Evolutionary conservation across 30 jellyfish, hydroid and myxozoan genomes (phyloP).

Genomic region (Cassiopea andromeda): DNA sequence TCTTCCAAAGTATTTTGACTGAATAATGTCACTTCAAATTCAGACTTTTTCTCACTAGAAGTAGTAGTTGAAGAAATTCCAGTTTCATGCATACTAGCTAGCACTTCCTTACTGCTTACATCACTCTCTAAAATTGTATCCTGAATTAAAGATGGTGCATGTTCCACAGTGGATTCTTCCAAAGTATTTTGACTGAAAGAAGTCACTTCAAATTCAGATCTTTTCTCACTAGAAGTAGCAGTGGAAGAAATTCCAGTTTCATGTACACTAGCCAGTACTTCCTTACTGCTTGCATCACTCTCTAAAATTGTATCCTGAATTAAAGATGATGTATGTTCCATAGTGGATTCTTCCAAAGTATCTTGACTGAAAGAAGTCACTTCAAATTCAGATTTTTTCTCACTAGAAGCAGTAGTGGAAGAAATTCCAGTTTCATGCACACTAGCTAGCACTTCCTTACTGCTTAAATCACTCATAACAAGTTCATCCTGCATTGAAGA

Average conservation of each 20-base stretch:
- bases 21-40: neutral
- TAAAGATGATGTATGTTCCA: neutral
- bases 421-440: neutral
- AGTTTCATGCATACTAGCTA: neutral
- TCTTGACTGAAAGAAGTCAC: neutral
- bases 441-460: neutral
- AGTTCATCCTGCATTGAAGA: neutral
- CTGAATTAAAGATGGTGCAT: neutral
- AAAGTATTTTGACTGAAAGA: neutral
- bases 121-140: neutral
- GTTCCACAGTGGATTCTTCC: neutral
- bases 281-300: neutral
- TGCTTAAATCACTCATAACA: neutral
- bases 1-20: neutral
- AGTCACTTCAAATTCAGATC: neutral
- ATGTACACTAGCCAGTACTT: neutral
- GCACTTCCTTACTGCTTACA: neutral
- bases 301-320: neutral
- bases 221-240: neutral
- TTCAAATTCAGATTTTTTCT: neutral
- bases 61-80: neutral
- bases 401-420: neutral
- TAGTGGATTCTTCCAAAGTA: neutral
- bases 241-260: neutral
- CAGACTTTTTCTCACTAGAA: neutral